Evolutionary conservation across 2,888 invertebrate species (phyloP).

Genomic region (Drosophila histrio): DNA sequence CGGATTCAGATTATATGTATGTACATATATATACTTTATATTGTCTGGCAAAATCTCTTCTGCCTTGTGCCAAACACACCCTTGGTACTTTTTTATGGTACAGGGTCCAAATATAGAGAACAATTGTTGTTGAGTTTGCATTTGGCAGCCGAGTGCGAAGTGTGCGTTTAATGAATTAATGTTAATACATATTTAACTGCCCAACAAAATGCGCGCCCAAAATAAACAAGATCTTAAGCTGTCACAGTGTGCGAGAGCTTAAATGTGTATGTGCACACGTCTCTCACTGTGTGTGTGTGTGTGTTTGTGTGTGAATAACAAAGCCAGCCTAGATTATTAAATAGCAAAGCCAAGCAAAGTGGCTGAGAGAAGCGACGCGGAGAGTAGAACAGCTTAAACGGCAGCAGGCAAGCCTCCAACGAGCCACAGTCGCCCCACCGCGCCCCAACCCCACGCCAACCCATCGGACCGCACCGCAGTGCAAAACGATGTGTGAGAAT

Average conservation of each 20-base stretch:
- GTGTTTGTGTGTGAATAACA: slow-evolving; percentile 14
- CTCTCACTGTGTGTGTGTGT: not conserved
- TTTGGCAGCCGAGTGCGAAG: slow-evolving; percentile 27
- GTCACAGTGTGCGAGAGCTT: not conserved
- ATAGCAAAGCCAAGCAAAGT: slow-evolving; percentile 18
- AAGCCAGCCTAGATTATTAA: slow-evolving; percentile 52
- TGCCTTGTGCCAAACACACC: no score
- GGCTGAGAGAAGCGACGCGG: not conserved
- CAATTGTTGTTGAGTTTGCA: slow-evolving; percentile 11
- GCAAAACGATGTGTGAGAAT: slow-evolving; percentile 56
- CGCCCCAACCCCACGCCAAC: not conserved
- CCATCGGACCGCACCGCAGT: not conserved
- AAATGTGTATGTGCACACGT: not conserved
- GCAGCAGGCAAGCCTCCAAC: slow-evolving; percentile 47
- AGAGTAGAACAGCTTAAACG: slow-evolving; percentile 40
- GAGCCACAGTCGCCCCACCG: slow-evolving; percentile 5
- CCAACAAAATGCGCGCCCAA: slow-evolving; percentile 46
- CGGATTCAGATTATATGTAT: no score
- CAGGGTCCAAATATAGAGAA: not conserved
- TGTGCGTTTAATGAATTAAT: slow-evolving; percentile 40
- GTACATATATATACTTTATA: no score
- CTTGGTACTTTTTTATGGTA: no score
- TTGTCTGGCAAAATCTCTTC: no score
- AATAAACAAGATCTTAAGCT: slow-evolving; percentile 42
- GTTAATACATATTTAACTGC: slow-evolving; percentile 42